Percentiles rank a stretch among this genome's conserved stretches.
Evolutionary conservation across 2,888 invertebrate genomes (phyloP).

Genomic region (Aethes cnicana): DNA sequence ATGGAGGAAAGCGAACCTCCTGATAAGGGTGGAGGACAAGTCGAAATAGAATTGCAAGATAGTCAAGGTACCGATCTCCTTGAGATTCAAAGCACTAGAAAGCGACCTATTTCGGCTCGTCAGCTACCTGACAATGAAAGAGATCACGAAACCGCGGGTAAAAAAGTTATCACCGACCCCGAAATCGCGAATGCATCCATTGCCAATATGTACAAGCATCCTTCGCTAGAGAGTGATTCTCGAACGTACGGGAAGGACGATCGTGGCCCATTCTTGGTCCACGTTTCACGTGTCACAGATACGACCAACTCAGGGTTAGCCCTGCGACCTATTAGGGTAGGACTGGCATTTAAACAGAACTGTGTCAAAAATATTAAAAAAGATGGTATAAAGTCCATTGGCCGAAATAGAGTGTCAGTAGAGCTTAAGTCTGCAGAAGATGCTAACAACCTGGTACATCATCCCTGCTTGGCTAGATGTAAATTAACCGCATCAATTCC

Average conservation of each 20-base stretch:
- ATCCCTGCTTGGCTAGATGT: background rate
- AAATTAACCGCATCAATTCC: background rate
- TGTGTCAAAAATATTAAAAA: background rate
- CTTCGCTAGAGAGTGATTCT: background rate
- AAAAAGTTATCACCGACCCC: background rate
- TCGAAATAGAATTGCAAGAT: too few species aligned
- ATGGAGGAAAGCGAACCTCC: too few species aligned
- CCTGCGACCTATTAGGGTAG: background rate
- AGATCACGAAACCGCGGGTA: background rate
- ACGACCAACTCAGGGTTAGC: background rate
- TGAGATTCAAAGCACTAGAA: background rate
- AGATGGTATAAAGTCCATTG: background rate
- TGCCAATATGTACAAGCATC: background rate
- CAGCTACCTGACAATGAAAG: background rate
- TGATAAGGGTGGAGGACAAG: too few species aligned
- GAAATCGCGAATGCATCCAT: background rate
- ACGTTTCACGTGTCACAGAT: background rate
- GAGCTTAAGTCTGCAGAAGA: background rate
- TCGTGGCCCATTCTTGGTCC: background rate
- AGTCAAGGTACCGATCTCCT: too few species aligned
- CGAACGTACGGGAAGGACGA: background rate
- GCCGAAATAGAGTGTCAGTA: background rate
- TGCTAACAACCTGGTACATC: background rate
- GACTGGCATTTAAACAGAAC: background rate
- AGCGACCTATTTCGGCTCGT: background rate